Evolutionary conservation across 2,888 invertebrate species (phyloP).

Genomic region (Lutraria lutraria): DNA sequence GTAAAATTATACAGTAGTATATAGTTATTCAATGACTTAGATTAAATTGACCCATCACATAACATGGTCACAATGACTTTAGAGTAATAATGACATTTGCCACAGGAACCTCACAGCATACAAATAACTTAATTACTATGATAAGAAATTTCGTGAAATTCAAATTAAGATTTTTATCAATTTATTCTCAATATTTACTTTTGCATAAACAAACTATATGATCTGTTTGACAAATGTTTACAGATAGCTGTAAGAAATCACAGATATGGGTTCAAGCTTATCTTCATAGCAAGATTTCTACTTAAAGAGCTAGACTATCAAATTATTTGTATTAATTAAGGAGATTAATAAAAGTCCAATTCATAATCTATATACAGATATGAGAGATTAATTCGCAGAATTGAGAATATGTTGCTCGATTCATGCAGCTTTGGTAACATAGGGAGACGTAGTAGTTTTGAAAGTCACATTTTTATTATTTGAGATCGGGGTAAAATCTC

Average conservation of each 20-base stretch:
- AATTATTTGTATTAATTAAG: neutral
- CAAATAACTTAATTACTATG: neutral
- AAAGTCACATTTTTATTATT: too few species aligned
- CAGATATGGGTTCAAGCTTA: neutral
- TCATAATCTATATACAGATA: neutral
- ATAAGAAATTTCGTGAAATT: neutral
- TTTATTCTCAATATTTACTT: neutral
- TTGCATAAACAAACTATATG: neutral
- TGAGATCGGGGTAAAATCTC: too few species aligned
- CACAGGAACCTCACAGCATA: neutral
- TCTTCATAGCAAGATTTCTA: neutral
- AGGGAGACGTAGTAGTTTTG: too few species aligned
- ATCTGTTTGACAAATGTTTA: neutral
- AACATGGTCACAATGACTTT: slow-evolving; percentile 33
- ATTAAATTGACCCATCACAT: neutral
- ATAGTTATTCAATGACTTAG: slow-evolving; percentile 10
- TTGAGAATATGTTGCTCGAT: too few species aligned
- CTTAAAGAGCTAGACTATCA: neutral
- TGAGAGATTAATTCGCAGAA: too few species aligned
- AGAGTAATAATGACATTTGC: neutral
- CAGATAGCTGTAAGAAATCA: neutral
- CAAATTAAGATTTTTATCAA: neutral
- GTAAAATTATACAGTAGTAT: slow-evolving; percentile 33
- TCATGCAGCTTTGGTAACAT: too few species aligned
- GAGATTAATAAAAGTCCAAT: neutral